These are phyloP conservation scores for Tubulanus polymorphus DNA, from an alignment of 2,888 invertebrate species.

Conservation along the genomic window DNA sequence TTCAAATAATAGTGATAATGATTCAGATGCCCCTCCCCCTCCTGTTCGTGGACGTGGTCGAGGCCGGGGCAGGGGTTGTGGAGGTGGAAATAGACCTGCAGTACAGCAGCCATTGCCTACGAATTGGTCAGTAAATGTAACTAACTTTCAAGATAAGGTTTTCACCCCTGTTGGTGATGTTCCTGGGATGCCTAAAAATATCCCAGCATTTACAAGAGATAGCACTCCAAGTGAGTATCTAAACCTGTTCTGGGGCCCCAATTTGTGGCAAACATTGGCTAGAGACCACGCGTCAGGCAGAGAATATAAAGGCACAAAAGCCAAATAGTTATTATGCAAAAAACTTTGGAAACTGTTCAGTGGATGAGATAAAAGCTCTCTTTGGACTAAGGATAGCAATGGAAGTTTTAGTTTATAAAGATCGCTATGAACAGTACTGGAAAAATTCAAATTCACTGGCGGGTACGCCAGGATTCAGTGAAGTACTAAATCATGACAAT, in stretches of 20 bases:
- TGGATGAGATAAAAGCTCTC: constrained; percentile 18
- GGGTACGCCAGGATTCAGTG: no score
- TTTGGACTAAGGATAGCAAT: constrained; percentile 14
- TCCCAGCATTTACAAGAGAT: background rate
- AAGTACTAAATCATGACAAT: no score
- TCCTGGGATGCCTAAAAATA: background rate
- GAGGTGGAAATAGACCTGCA: background rate
- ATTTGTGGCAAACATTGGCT: background rate
- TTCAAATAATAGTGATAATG: background rate
- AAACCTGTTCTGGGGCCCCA: background rate
- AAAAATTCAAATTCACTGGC: no score
- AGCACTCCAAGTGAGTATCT: background rate
- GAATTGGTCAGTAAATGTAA: background rate
- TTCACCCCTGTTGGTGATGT: background rate
- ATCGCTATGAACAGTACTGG: constrained; percentile 15
- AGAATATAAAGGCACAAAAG: background rate
- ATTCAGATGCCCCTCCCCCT: background rate
- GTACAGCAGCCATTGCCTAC: background rate
- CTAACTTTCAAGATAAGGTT: background rate
- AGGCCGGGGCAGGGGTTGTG: background rate
- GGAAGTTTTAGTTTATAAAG: constrained; percentile 14
- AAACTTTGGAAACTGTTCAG: constrained; percentile 2
- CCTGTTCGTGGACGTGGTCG: background rate
- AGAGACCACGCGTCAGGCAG: background rate
- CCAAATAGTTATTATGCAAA: constrained; percentile 9